These are phyloP conservation scores for Sminthurides bifidus DNA, from an alignment of 1,140 invertebrate genomes.

Conservation along the genomic window DNA sequence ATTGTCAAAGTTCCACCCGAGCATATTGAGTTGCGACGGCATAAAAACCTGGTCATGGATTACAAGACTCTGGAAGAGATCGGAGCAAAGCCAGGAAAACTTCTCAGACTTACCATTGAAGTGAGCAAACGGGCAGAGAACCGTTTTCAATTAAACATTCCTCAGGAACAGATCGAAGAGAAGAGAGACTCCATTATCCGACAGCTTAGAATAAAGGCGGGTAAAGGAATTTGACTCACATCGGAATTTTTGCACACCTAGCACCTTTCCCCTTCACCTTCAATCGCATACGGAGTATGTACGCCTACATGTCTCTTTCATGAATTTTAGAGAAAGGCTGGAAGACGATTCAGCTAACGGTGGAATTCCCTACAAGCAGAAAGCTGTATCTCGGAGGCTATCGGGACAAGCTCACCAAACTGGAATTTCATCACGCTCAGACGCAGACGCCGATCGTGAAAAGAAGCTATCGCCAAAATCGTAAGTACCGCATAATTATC, in stretches of 20 bases:
- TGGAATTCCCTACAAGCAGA: conserved; percentile 3
- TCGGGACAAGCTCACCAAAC: background rate
- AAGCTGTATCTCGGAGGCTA: conserved; percentile 15
- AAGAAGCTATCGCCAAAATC: background rate
- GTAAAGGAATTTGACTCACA: background rate
- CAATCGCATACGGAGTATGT: background rate
- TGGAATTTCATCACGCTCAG: conserved; percentile 8
- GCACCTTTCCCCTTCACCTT: background rate
- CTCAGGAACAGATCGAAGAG: conserved; percentile 3
- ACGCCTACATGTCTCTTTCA: background rate
- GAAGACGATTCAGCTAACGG: background rate
- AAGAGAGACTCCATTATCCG: background rate
- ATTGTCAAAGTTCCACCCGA: conserved; percentile 19
- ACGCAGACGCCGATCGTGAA: background rate
- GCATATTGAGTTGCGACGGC: conserved; percentile 16
- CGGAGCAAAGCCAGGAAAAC: conserved; percentile 9
- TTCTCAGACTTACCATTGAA: conserved; percentile 23
- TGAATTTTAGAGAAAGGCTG: background rate
- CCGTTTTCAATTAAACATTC: conserved; percentile 13
- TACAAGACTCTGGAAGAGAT: conserved; percentile 17
- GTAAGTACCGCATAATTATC: background rate
- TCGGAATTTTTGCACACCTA: background rate
- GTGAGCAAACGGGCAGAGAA: conserved; percentile 9
- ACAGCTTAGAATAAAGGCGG: background rate
- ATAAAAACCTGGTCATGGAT: conserved; percentile 21